Evolutionary conservation across 1,140 invertebrate species (phyloP), one percentile per base, ranked within the genome.

Genomic region (Asobara japonica): DNA sequence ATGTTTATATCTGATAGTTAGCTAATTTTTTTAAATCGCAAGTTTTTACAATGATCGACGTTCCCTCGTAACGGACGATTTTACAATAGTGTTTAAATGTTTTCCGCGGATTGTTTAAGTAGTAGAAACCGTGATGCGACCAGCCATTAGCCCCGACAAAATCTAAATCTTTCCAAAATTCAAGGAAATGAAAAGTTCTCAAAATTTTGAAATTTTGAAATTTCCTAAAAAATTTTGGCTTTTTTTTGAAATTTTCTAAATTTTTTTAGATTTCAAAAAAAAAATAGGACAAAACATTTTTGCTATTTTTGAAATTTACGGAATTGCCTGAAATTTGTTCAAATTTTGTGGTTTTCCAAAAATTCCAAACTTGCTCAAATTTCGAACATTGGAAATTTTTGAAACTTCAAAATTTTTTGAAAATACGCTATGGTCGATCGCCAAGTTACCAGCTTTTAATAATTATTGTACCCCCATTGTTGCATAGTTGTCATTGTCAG

Each of bases 1-100:
- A 85, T 76, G 84, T 87, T 87, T 85, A 71, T 84, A 77, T 67
- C 38, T 62, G 75, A 62, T 80, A 81, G 81, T 77, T 85, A 86
- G 82, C 69, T 60, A 84, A 78, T 84, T 83, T 76, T 81, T 76
- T 77, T 79, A 80, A 65, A 66, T 36, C 68, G 68, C 51, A 31
- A 27, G 22, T 68, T 56, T 56, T 41, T 25, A 48, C 16, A 16
- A 7, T n/a, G 10, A 67, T 66, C 13, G 27, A 18, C 45, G 45
- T 64, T n/a, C 60, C 70, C 51, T 69, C 71, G 56, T 25, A 29
- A 64, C 48, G 62, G 60, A 20, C 29, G 38, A 31, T 16, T 31
- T 31, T 70, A 48, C 70, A 72, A 75, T 75, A 72, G 74, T 64
- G 48, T 72, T 65, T 61, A 30, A 65, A 72, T 75, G 70, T 69